Base-by-base conservation (phyloP, 1,140 invertebrate species). In the Agrilus planipennis region DNA sequence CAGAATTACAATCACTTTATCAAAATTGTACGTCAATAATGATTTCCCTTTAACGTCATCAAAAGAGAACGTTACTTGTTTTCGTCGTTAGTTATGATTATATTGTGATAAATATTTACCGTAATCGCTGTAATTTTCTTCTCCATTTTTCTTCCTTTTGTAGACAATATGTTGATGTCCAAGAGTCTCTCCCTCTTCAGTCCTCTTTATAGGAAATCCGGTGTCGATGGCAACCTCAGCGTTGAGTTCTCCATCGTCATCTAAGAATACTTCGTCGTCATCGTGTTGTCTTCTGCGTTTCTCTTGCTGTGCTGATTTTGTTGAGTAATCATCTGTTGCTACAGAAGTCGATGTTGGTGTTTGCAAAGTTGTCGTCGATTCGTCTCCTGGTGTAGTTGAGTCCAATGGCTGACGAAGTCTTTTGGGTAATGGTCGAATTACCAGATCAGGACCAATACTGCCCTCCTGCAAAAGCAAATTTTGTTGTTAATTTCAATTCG, bases 391-490 rank as follows among this genome's bases (percentile, higher is more conserved):
- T 28, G 52, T 44, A 19, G 61, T 31, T 18, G 40, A 22, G n/a
- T 50, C 42, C n/a, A 12, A 12, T n/a, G 12, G 14, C 15, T 20
- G 20, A 9, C 68, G 67, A 50, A 84, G 64, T 29, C 73, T 69
- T 41, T 77, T 66, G 19, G 88, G 86, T 39, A 90, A 68, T 40
- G 89, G 86, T 54, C 83, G 76, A 53, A 92, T 88, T 39, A 91
- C 81, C 52, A 90, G 62, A 54, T 89, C 81, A 55, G 84, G 75
- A 40, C 88, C 88, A 46, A 93, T 89, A 42, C 86, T 89, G 46
- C 88, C 89, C 67, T 92, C 85, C 88, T 91, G 64, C 41, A 61
- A 65, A 50, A 44, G n/a, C n/a, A n/a, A n/a, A n/a, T n/a, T n/a
- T n/a, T n/a, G n/a, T n/a, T n/a, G n/a, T n/a, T n/a, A n/a, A n/a